Evolutionary conservation across 2,797 vertebrate species (phyloP).

Genomic region (Pogonophryne albipinna): DNA sequence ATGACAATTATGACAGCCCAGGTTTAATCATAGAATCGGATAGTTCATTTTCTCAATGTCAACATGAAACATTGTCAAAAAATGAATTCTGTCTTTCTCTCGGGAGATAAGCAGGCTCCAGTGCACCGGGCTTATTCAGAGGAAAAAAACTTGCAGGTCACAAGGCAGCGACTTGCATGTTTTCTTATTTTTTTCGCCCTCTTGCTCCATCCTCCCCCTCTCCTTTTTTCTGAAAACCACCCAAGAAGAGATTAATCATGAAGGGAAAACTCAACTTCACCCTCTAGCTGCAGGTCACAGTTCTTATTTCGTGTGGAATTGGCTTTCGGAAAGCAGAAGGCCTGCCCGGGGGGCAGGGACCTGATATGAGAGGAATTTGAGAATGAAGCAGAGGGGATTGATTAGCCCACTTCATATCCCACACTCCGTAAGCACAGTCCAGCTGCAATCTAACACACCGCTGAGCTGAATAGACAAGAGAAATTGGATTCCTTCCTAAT

Average conservation of each 20-base stretch:
- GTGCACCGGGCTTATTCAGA: conserved; percentile 89
- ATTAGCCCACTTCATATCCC: conserved; percentile 99
- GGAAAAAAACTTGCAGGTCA: conserved; percentile 87
- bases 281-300: conserved; percentile 98
- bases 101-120: conserved; percentile 92
- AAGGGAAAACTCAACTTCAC: conserved; percentile 97
- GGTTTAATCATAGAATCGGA: conserved; percentile 92
- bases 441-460: conserved; percentile 99
- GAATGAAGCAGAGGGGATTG: conserved; percentile 99
- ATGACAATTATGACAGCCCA: conserved; percentile 90
- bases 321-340: conserved; percentile 98
- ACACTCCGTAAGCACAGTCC: conserved; percentile 99
- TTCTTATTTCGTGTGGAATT: conserved; percentile 99
- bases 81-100: conserved; percentile 91
- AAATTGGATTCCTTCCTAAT: conserved; percentile 99
- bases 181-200: conserved; percentile 83
- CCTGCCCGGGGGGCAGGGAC: conserved; percentile 95
- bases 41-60: conserved; percentile 95
- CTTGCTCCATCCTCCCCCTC: conserved; percentile 76
- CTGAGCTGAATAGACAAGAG: conserved; percentile 99
- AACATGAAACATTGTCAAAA: conserved; percentile 91
- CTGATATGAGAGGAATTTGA: conserved; percentile 99
- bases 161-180: conserved; percentile 89
- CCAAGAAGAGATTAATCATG: conserved; percentile 99
- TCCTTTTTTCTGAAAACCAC: conserved; percentile 90